phyloP scores from a whole-genome alignment of 2,113 vertebrate species.

The Chloebia gouldiae region DNA sequence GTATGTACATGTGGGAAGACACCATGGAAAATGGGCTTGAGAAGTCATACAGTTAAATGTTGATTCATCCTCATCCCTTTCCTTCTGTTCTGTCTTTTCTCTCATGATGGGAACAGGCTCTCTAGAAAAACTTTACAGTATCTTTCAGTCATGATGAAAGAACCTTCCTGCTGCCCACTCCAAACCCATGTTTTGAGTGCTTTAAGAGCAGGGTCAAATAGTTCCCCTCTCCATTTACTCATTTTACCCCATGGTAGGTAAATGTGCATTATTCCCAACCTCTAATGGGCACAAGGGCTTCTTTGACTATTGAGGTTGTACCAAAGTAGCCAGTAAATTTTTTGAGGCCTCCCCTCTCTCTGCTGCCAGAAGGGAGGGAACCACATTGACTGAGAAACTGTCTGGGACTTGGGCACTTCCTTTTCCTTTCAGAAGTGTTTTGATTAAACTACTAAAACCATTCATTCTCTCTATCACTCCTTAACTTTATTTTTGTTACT shows the following conservation, averaged over 20 bases:
- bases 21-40: neutral
- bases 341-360: rapidly evolving
- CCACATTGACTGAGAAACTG: neutral
- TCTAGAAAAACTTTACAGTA: neutral
- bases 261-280: neutral
- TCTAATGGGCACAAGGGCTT: neutral
- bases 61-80: neutral
- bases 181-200: neutral
- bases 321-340: neutral
- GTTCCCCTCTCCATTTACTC: neutral
- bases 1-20: neutral
- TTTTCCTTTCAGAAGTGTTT: neutral
- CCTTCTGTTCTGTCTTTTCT: neutral
- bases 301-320: neutral
- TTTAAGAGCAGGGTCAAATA: neutral
- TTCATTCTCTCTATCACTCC: neutral
- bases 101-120: neutral
- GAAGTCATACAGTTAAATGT: neutral
- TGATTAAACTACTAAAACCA: neutral
- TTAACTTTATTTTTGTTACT: slow-evolving; percentile 11
- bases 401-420: neutral
- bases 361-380: neutral
- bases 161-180: neutral
- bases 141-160: neutral
- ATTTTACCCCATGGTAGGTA: neutral